Conservation (phyloP, 2,113 vertebrate genomes). For the Desmodus rotundus region DNA sequence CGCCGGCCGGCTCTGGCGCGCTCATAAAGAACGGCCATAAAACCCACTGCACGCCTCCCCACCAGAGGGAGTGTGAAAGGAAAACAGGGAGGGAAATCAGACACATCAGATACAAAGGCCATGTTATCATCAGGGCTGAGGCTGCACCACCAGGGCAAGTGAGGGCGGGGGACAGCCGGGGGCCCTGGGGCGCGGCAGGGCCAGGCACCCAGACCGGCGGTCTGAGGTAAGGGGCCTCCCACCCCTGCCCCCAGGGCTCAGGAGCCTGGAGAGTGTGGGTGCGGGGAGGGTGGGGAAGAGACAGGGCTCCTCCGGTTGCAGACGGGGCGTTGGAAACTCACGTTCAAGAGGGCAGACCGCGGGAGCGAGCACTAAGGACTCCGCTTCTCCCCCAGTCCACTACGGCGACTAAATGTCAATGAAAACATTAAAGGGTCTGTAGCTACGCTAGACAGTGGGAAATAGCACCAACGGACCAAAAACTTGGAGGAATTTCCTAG, state of each 20-base stretch:
- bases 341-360: neutral
- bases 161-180: neutral
- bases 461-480: neutral
- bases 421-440: accelerated
- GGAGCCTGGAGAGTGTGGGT: accelerated
- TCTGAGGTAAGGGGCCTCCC: neutral
- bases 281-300: accelerated
- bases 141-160: neutral
- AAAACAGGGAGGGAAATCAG: neutral
- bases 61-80: constrained; percentile 5
- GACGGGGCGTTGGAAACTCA: accelerated
- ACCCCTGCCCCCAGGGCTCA: neutral
- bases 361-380: no score
- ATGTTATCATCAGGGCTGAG: neutral
- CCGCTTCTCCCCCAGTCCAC: neutral
- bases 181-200: neutral
- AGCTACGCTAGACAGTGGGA: neutral
- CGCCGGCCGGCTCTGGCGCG: constrained; percentile 63
- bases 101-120: neutral
- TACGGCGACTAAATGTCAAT: neutral
- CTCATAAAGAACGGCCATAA: constrained; percentile 54
- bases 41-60: neutral
- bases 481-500: neutral
- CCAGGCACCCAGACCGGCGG: accelerated
- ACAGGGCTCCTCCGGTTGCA: neutral